Evolutionary conservation across 2,113 vertebrate genomes (phyloP), one percentile per base, ranked within the genome.

Genomic region (Chamaetylas fuelleborni): DNA sequence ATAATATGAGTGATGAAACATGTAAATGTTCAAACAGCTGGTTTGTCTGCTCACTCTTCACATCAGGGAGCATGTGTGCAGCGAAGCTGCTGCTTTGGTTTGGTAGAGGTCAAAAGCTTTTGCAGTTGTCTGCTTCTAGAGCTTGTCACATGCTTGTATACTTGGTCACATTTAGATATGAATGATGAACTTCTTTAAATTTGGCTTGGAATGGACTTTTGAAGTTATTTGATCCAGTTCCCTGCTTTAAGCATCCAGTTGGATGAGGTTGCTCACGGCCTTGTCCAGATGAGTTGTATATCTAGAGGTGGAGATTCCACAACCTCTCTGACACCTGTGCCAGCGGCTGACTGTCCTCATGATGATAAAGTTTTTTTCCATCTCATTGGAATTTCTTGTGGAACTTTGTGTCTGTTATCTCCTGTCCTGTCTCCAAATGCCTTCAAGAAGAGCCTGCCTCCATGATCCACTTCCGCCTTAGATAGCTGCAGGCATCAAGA

Each of bases 11-110:
- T 0, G 0, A 3, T 40, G 38, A 65, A 66, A 73, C 15, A 53
- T 58, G 8, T 65, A 33, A 79, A 36, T 67, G 8, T 34, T 88
- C 38, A 73, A 45, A 81, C 58, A 36, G 10, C 45, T 2, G 2
- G 23, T 51, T 85, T 65, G 22, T 61, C 36, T 69, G 71, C 50
- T 45, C 7, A 3, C 70, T 17, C 18, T 86, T 64, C 51, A 24
- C 28, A 29, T 72, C 9, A 25, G 33, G 48, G 47, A 58, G 25
- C 14, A 1, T 0, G 0, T 5, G 3, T 11, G 7, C 31, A 40
- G 65, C 4, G 12, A 40, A 83, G 50, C 28, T 69, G 13, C 31
- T 64, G 48, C 62, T 73, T 86, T 15, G 12, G 17, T 86, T 64
- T 48, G 17, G 16, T 65, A 24, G 25, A 14, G 22, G 8, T n/a